These are phyloP conservation scores for Xestia rhomboidea DNA, from an alignment of 2,888 invertebrate species.

Conservation along the genomic window DNA sequence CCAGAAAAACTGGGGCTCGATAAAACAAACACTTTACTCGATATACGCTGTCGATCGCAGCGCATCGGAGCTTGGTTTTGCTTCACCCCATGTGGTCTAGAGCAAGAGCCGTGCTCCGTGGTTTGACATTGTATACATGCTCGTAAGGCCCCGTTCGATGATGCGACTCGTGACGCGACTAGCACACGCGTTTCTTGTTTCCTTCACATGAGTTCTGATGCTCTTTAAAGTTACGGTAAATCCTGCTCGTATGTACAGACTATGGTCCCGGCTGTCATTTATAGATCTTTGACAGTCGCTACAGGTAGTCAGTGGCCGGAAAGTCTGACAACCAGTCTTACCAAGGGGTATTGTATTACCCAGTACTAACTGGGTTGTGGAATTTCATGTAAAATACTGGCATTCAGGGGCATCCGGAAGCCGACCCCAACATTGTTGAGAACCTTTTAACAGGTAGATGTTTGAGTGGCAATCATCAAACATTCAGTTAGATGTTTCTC, in stretches of 20 bases:
- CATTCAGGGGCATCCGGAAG: neutral
- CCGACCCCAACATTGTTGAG: too few relatives aligned
- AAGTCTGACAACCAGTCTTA: neutral
- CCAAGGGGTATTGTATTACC: too few relatives aligned
- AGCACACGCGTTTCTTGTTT: too few relatives aligned
- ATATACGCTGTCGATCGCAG: conserved; percentile 42
- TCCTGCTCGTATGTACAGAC: neutral
- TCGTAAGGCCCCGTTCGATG: neutral
- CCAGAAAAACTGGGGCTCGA: conserved; percentile 20
- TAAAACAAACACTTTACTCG: conserved; percentile 29
- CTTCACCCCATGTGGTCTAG: conserved; percentile 50
- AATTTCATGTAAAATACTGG: neutral
- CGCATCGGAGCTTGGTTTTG: conserved; percentile 31
- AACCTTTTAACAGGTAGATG: too few relatives aligned
- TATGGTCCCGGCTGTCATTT: neutral
- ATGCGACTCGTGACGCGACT: neutral
- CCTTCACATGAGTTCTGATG: neutral
- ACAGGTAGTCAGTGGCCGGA: neutral
- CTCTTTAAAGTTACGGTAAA: neutral
- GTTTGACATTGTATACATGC: conserved; percentile 37
- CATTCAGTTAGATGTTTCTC: neutral
- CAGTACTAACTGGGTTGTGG: too few relatives aligned
- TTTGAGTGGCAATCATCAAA: neutral
- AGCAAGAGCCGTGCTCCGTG: conserved; percentile 40
- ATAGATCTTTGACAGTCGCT: neutral